Evolutionary conservation across 2,113 vertebrate genomes (phyloP).

Genomic region (Cacatua alba): DNA sequence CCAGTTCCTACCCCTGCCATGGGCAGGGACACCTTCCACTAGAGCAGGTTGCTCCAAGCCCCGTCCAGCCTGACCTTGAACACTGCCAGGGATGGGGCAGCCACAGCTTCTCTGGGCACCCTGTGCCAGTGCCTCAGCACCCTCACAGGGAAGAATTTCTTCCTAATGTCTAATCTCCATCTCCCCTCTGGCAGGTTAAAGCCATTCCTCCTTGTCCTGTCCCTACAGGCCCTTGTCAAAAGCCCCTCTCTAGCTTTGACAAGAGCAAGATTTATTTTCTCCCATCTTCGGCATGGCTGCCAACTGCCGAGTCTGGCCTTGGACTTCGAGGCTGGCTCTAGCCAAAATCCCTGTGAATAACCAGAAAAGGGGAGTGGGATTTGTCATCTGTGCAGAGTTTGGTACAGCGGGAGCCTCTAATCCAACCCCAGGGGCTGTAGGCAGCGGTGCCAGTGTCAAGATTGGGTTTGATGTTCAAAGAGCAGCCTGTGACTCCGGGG

Average conservation of each 20-base stretch:
- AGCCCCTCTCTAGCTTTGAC: background rate
- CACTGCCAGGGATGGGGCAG: background rate
- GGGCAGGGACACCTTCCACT: background rate
- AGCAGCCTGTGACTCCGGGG: background rate
- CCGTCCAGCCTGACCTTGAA: background rate
- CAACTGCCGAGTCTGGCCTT: background rate
- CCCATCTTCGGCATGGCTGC: background rate
- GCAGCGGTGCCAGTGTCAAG: rapidly evolving
- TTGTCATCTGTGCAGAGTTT: background rate
- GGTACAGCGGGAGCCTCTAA: background rate
- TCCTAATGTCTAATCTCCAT: background rate
- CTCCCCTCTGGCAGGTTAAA: background rate
- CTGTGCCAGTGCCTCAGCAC: background rate
- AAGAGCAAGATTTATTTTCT: background rate
- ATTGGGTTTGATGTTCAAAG: background rate
- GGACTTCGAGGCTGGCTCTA: background rate
- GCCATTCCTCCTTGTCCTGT: background rate
- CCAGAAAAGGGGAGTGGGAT: background rate
- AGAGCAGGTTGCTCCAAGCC: background rate
- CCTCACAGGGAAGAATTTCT: background rate
- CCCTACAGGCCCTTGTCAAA: background rate
- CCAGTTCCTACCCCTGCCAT: background rate
- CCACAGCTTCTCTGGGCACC: background rate
- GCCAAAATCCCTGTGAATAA: background rate
- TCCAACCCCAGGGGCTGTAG: rapidly evolving